phyloP scores from a whole-genome alignment of 2,888 invertebrate species.

The Mimachlamys varia region DNA sequence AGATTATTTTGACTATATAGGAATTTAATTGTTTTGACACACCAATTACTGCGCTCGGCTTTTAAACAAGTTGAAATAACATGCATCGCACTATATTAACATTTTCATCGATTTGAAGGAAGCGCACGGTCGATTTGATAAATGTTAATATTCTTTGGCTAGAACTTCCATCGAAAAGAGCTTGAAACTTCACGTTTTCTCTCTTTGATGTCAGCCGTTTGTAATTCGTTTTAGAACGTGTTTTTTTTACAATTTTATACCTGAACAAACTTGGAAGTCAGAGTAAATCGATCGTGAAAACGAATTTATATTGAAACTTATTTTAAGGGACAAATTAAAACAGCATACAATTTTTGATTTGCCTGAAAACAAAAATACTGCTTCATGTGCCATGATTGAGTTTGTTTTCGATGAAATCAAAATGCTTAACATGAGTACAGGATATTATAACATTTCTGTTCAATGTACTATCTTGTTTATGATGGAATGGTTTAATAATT shows the following conservation, averaged over 20 bases:
- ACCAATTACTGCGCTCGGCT: neutral
- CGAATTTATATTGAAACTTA: neutral
- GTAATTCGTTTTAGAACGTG: neutral
- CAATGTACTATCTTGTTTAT: too few species aligned
- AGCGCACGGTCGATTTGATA: neutral
- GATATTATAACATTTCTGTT: too few species aligned
- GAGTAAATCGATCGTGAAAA: neutral
- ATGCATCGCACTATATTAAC: neutral
- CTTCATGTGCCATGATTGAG: neutral
- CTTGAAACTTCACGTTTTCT: too few species aligned
- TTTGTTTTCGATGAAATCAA: neutral
- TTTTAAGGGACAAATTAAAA: neutral
- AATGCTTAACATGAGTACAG: neutral
- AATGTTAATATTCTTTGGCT: too few species aligned
- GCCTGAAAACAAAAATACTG: neutral
- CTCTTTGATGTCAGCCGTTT: too few species aligned
- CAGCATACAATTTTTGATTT: neutral
- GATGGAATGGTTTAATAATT: too few species aligned
- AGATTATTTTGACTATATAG: neutral
- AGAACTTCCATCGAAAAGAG: too few species aligned
- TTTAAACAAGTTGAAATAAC: neutral
- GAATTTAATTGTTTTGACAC: neutral
- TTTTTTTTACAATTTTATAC: neutral
- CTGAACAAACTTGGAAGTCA: neutral
- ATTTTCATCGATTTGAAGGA: neutral